Conservation (phyloP, 2,888 invertebrate species). For the Cerastis rubricosa region DNA sequence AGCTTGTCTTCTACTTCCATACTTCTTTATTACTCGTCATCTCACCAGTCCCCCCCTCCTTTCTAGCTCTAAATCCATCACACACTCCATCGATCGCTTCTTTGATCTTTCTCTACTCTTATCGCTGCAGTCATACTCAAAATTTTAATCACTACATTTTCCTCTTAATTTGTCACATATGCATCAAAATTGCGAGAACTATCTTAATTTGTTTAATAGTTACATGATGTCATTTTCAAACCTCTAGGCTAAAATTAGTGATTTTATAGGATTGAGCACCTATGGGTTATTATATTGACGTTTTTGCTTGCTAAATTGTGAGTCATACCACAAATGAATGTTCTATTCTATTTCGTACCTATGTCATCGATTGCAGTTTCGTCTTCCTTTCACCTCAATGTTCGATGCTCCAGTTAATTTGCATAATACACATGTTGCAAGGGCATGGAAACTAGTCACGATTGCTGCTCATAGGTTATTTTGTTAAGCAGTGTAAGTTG, state of each 20-base stretch:
- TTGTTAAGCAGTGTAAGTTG: slow-evolving; percentile 29
- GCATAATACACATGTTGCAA: slow-evolving; percentile 77
- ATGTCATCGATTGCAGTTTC: slow-evolving; percentile 16
- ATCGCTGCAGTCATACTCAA: too few species aligned
- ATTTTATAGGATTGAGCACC: neutral
- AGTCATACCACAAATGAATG: neutral
- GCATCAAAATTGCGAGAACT: neutral
- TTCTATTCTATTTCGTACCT: neutral
- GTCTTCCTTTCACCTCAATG: slow-evolving; percentile 79
- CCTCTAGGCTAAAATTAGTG: neutral
- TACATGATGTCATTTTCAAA: neutral
- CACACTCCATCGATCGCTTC: too few species aligned
- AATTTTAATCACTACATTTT: too few species aligned
- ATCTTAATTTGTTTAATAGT: neutral
- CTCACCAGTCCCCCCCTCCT: too few species aligned
- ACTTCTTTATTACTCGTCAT: too few species aligned
- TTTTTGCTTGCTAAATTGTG: neutral
- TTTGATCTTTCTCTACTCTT: too few species aligned
- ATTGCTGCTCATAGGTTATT: slow-evolving; percentile 39
- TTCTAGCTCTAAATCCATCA: too few species aligned
- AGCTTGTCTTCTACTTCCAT: too few species aligned
- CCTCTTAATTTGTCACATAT: too few species aligned
- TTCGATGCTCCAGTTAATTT: slow-evolving; percentile 69
- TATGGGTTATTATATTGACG: neutral
- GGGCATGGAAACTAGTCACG: slow-evolving; percentile 73